These are phyloP conservation scores for Murina feae DNA, from an alignment of 2,113 vertebrate species.

Conservation along the genomic window DNA sequence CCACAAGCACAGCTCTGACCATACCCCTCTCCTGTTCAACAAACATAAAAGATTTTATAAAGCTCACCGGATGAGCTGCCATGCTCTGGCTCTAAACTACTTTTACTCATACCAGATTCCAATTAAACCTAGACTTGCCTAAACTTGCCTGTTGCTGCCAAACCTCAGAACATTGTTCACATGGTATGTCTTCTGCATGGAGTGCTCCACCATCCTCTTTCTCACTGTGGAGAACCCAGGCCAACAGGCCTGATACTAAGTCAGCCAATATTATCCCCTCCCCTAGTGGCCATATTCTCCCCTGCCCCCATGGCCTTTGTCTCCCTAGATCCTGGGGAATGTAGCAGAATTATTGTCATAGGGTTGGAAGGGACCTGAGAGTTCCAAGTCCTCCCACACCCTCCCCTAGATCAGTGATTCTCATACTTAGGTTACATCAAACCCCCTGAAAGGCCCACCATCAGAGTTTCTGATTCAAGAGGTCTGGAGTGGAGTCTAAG, in stretches of 20 bases:
- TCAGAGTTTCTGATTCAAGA: background rate
- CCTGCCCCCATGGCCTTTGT: background rate
- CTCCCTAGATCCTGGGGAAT: background rate
- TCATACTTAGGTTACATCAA: background rate
- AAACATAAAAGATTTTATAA: background rate
- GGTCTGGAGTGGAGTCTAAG: background rate
- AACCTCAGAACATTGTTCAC: background rate
- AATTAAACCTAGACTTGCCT: background rate
- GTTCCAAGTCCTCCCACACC: background rate
- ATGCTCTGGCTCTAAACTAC: background rate
- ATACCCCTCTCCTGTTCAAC: background rate
- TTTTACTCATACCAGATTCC: background rate
- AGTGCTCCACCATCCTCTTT: background rate
- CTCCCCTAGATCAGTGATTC: background rate
- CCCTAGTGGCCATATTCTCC: background rate
- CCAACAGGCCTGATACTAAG: background rate
- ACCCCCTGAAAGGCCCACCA: background rate
- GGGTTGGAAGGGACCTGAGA: background rate
- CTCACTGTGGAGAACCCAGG: background rate
- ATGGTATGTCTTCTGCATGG: background rate
- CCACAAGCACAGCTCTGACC: background rate
- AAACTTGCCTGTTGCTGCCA: background rate
- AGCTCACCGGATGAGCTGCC: background rate
- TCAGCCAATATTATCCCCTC: background rate
- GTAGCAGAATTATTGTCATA: background rate